Evolutionary conservation across 1,140 invertebrate genomes (phyloP), one percentile per base, ranked within the genome.

Genomic region (Holcopasites calliopsidis): DNA sequence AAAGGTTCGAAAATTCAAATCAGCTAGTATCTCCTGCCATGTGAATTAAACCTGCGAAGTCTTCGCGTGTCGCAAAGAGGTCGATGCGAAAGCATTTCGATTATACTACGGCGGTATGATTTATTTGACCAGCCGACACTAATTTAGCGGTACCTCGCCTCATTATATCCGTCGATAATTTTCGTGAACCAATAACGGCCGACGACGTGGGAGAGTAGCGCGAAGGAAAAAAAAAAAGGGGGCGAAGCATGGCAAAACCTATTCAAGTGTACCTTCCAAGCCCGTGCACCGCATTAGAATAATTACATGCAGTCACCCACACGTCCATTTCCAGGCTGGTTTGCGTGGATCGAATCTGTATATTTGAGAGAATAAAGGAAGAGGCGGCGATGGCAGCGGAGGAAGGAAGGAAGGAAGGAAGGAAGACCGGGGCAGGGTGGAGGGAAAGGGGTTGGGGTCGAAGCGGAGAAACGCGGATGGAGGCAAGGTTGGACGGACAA

Each of bases 281-380:
- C 55, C 71, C 40, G 54, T 73, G 75, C 76, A 83, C 80, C 82
- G 77, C 78, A 83, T 82, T 84, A 86, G 84, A 89, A 89, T 89
- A 88, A 89, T 89, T 89, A 88, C 84, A 85, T 79, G 84, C 83
- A 86, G 79, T 81, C 49, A 55, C 76, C 57, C 38, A 35, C 66
- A 44, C 52, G 38, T 50, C 49, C 35, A 26, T 61, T 47, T 47
- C 28, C 52, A 47, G 8, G 6, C 18, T 55, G 65, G 65, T 68
- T 33, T 66, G 52, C 26, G 52, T 70, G 16, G 66, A 70, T 70
- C 54, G 66, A 70, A 70, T 70, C 54, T 70, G 54, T 70, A 69
- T 57, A 58, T 58, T 70, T 58, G 28, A 33, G 28, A 47, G 66
- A 70, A 47, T 44, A 47, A 13, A 35, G 66, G 52, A 69, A 42